Evolutionary conservation across 37 sponge, comb jelly and placozoan genomes (phyloP), one percentile per base, ranked within the genome.

Genomic region (Diacarnus erythraeanus): DNA sequence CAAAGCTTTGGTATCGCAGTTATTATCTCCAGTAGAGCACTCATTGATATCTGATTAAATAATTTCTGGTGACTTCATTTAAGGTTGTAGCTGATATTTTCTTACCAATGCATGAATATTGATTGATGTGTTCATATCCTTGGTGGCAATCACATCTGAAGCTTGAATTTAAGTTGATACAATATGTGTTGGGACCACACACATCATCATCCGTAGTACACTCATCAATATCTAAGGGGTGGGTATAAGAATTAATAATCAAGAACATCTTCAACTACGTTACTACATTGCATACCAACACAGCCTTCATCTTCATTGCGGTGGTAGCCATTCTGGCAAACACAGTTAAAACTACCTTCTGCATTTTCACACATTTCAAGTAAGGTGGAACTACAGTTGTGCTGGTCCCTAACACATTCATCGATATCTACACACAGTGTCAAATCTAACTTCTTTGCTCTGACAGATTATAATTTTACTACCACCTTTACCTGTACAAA

Each of bases 1-100:
- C 20, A 31, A 40, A 6, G 72, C 80, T n/a, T 60, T 39, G 10
- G 2, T 9, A 80, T 70, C 54, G 5, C 86, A 74, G 27, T 43
- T 47, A 44, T 60, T 47, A 47, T 47, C 20, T 6, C 17, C n/a
- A 38, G 20, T 29, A 17, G 18, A 22, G 20, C 86, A 86, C 42
- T 86, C 86, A 73, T 86, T 29, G 0, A 79, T 29, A 41, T 84
- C 85, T 84, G 35, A 1, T 21, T 3, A 71, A 42, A 38, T 35
- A 43, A 38, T 26, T 35, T 23, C 15, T 9, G 2, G 9, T 22
- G 35, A 43, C 26, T 42, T 40, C 1, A 40, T 15, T 47, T n/a
- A n/a, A n/a, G n/a, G n/a, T n/a, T n/a, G n/a, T n/a, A n/a, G n/a
- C n/a, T n/a, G n/a, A 47, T 47, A 47, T 15, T 12, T 47, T 6